Evolutionary conservation across 2,797 vertebrate genomes (phyloP).

Genomic region (Chromobotia macracanthus): DNA sequence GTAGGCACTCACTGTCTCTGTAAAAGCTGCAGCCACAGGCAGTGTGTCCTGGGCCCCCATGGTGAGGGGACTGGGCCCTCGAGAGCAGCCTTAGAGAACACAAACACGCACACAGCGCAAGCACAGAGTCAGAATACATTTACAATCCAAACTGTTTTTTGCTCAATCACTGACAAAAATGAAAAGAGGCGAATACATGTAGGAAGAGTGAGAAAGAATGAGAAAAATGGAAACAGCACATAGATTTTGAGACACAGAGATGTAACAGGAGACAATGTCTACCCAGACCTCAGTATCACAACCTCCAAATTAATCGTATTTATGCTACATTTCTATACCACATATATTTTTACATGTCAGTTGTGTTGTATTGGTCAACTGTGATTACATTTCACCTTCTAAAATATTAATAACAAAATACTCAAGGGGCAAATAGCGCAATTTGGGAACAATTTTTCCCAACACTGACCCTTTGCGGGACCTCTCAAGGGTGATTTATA

Average conservation of each 20-base stretch:
- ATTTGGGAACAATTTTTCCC: neutral
- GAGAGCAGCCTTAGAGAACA: conserved; percentile 86
- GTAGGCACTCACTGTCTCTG: conserved; percentile 95
- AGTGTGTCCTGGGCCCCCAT: conserved; percentile 98
- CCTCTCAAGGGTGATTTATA: neutral
- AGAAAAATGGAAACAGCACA: conserved; percentile 23
- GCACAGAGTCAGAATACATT: conserved; percentile 28
- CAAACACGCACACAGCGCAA: conserved; percentile 37
- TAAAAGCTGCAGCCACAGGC: conserved; percentile 96
- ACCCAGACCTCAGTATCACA: neutral
- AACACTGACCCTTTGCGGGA: neutral
- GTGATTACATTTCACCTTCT: neutral
- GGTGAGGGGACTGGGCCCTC: conserved; percentile 95
- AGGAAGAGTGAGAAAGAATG: neutral
- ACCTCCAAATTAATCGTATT: neutral
- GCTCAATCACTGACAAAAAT: neutral
- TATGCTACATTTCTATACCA: neutral
- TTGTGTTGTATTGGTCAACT: neutral
- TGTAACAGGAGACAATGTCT: neutral
- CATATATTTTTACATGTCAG: too few relatives aligned
- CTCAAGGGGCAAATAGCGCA: neutral
- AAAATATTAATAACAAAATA: neutral
- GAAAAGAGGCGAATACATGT: neutral
- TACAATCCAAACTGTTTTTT: neutral
- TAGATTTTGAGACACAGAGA: conserved; percentile 12